Evolutionary conservation across 2,113 vertebrate species (phyloP), one percentile per base, ranked within the genome.

Genomic region (Orcinus orca): DNA sequence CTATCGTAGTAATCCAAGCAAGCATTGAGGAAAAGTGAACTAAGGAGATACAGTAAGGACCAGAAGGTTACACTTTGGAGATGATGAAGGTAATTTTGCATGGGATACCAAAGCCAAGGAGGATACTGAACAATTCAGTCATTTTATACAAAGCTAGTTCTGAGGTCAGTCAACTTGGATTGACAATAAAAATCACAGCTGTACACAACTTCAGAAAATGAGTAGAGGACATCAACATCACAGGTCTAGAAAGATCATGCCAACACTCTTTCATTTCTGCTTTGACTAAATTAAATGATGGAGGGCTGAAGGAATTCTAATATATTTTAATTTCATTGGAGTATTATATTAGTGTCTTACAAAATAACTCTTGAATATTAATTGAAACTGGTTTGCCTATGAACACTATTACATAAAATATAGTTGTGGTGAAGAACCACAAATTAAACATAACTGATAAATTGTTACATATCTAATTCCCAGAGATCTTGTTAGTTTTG

Each of bases 351-450:
- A 70, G 38, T 38, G 10, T n/a, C 53, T 94, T 20, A 86, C 6
- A 82, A 86, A 95, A 82, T 50, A 89, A 89, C 1, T 26, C 81
- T 47, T 81, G 58, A 88, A 81, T 84, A 82, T 86, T 89, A 89
- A 83, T 90, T 77, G 60, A 77, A 77, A 60, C 26, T 26, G 10
- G 20, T 4, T 90, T 80, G 36, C 33, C 6, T 62, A 9, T 70
- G 82, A 87, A 13, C 53, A 50, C n/a, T 38, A 11, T 85, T 55
- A 25, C 12, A 38, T 29, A 71, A 18, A 74, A 3, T 88, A 9
- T 36, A 58, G 47, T 53, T 85, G 18, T 86, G 12, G 6, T 44
- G 6, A 95, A 81, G 47, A 21, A 31, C 10, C n/a, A 50, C 44
- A 76, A 53, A 58, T 87, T 36, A n/a, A 67, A 91, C 26, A 31